Percentiles rank a stretch among this genome's conserved stretches.
phyloP scores from a whole-genome alignment of 2,888 invertebrate genomes.

The Aproaerema taeniolella region DNA sequence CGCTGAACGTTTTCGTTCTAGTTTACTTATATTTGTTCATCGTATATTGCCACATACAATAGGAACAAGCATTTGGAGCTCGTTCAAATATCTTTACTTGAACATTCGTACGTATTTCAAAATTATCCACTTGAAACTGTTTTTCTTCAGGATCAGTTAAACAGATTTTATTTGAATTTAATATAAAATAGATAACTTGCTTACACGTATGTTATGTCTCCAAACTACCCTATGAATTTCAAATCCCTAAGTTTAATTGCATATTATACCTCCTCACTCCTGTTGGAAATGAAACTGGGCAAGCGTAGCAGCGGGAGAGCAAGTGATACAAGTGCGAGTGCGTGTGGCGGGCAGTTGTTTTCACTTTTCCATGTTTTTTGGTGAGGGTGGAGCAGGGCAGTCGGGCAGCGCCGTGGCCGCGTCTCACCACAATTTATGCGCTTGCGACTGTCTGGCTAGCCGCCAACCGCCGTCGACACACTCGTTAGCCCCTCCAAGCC shows the following conservation, averaged over 20 bases:
- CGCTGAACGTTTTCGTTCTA: neutral
- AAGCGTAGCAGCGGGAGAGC: constrained; percentile 16
- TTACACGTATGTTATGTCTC: too few species aligned
- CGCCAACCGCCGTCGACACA: constrained; percentile 47
- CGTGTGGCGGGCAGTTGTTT: constrained; percentile 40
- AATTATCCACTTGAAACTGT: too few species aligned
- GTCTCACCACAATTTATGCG: constrained; percentile 51
- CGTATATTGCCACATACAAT: constrained; percentile 1
- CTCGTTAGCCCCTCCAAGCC: constrained; percentile 54
- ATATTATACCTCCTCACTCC: too few species aligned
- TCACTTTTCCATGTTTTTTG: constrained; percentile 39
- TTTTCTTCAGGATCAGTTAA: too few species aligned
- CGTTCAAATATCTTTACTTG: constrained; percentile 8
- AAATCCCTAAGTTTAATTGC: too few species aligned
- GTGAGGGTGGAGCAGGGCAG: constrained; percentile 7
- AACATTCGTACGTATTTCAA: too few species aligned
- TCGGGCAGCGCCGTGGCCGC: constrained; percentile 24
- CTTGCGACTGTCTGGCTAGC: constrained; percentile 36
- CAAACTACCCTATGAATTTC: too few species aligned
- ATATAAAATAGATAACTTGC: too few species aligned
- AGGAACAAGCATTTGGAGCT: constrained; percentile 7
- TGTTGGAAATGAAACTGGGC: too few species aligned
- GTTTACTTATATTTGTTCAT: constrained; percentile 8
- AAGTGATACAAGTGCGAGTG: constrained; percentile 17
- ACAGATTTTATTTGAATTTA: too few species aligned